Percentiles rank a stretch among this genome's conserved stretches.
These are phyloP conservation scores for Rhopalosiphum padi DNA, from an alignment of 1,140 invertebrate genomes.

Conservation along the genomic window DNA sequence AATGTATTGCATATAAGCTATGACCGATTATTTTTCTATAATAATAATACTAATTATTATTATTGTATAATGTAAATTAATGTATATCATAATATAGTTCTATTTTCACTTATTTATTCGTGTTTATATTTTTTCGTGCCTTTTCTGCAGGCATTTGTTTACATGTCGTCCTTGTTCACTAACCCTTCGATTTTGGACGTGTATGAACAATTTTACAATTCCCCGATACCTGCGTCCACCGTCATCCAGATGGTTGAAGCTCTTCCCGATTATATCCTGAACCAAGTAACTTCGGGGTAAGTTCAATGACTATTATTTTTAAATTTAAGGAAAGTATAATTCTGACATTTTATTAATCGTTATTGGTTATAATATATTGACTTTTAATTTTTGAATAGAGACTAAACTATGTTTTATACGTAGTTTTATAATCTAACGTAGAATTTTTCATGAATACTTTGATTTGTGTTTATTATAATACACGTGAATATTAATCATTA, in stretches of 20 bases:
- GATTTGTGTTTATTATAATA: neutral
- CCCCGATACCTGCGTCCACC: neutral
- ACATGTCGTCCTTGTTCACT: conserved; percentile 8
- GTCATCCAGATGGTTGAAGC: conserved; percentile 34
- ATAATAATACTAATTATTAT: no score
- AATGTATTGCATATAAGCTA: no score
- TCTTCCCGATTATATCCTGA: conserved; percentile 1
- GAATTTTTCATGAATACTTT: neutral
- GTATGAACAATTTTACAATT: conserved; percentile 46
- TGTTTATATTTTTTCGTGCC: neutral
- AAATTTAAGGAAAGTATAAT: neutral
- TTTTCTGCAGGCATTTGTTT: conserved; percentile 19
- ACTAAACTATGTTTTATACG: neutral
- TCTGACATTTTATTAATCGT: neutral
- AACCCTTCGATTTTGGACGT: neutral
- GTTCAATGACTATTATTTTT: neutral
- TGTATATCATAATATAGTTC: neutral
- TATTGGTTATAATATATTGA: neutral
- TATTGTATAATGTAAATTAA: no score
- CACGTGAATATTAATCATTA: neutral
- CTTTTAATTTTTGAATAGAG: neutral
- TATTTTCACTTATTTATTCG: neutral
- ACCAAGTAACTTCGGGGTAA: neutral
- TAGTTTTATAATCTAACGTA: neutral
- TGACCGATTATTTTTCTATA: no score